Evolutionary conservation across 1,140 invertebrate genomes (phyloP), one percentile per base, ranked within the genome.

Genomic region (Trichomalopsis sarcophagae): DNA sequence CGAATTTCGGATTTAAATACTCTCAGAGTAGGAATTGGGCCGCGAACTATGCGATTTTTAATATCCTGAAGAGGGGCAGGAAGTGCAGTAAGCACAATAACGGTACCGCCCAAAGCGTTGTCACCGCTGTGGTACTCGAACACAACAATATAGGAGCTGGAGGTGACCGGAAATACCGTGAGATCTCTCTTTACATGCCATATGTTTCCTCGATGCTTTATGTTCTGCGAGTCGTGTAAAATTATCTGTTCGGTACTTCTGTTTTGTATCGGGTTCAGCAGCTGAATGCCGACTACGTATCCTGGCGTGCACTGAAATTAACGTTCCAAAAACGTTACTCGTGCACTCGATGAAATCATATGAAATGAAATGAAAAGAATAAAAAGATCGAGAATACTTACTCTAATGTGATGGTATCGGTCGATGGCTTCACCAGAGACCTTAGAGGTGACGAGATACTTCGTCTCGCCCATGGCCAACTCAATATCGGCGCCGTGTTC

Each of bases 181-280:
- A 97, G 92, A 91, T 99, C 98, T 33, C 96, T 93, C 88, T 96
- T 95, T 0, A 98, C 91, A 88, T 95, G 94, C 97, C 97, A 98
- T 50, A 95, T 89, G 36, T 95, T 95, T 68, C 95, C 94, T 36
- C 21, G 55, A 27, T 93, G 93, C 71, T 95, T 94, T 69, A 94
- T 94, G 27, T 94, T 95, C 86, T 95, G 94, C 1, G 96, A 95
- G 92, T 98, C 97, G 84, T 96, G 95, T 74, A 99, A 95, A 36
- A 94, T 94, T 62, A 98, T 96, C 86, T 94, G 94, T 93, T 98
- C 98, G 0, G 96, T 96, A 82, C 97, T 98, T 80, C 96, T 94
- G 91, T 98, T 97, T 82, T 97, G 96, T 81, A 98, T 97, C 2
- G 97, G 97, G 94, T 98, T 98, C 2, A 99, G 89, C 10, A 97